Evolutionary conservation across 2,888 invertebrate species (phyloP).

Genomic region (Nomada fabriciana): DNA sequence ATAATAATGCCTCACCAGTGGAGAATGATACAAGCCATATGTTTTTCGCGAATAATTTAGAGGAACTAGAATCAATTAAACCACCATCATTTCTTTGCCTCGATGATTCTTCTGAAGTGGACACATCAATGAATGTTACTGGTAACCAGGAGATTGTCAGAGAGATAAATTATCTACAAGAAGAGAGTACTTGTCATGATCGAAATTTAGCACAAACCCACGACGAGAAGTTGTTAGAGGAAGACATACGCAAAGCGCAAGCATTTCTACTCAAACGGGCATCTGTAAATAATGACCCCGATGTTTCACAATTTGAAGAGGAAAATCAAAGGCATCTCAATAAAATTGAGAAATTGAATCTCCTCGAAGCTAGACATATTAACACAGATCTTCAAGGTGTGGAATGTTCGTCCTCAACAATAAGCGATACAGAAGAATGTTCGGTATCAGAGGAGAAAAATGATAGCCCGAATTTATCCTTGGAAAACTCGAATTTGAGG

Average conservation of each 20-base stretch:
- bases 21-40: constrained; percentile 3
- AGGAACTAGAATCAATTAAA: constrained; percentile 68
- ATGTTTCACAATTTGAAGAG: background rate
- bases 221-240: background rate
- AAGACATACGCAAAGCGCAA: background rate
- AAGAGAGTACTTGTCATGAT: background rate
- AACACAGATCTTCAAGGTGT: constrained; percentile 3
- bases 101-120: constrained; percentile 33
- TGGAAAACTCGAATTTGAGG: constrained; percentile 22
- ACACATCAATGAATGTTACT: background rate
- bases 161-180: background rate
- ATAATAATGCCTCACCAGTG: background rate
- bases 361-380: background rate
- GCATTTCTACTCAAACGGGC: constrained; percentile 1
- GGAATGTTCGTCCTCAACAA: constrained; percentile 14
- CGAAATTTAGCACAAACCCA: background rate
- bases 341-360: background rate
- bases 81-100: constrained; percentile 70
- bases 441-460: background rate
- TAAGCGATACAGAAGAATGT: background rate
- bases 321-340: background rate
- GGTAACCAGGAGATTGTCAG: background rate
- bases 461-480: background rate
- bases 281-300: background rate
- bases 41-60: constrained; percentile 33